A percentile compares a stretch with the other conserved stretches of the same genome.
Evolutionary conservation across 2,797 vertebrate genomes (phyloP).

Genomic region (Podarcis lilfordi): DNA sequence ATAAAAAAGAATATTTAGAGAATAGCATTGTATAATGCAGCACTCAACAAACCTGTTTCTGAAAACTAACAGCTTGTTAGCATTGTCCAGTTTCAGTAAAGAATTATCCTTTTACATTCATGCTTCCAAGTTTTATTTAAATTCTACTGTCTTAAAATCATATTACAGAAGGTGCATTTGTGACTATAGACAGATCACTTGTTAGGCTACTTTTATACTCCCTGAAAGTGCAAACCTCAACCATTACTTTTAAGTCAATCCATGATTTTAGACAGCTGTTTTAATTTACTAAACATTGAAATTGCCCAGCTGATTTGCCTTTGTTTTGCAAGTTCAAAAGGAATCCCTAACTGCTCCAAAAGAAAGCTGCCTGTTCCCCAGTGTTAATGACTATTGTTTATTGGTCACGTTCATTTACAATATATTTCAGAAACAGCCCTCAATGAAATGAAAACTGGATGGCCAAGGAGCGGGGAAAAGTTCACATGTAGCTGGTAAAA

Average conservation of each 20-base stretch:
- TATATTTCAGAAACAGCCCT: conserved; percentile 7
- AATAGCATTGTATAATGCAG: background rate
- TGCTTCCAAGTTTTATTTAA: background rate
- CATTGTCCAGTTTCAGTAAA: background rate
- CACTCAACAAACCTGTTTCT: background rate
- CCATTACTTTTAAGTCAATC: background rate
- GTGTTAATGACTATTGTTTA: background rate
- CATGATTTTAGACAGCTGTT: background rate
- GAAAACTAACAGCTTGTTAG: background rate
- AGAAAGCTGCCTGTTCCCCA: accelerated
- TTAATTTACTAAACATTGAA: too few species aligned
- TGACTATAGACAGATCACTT: too few species aligned
- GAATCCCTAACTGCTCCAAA: background rate
- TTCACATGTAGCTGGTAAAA: background rate
- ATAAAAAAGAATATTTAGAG: background rate
- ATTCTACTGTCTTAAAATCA: background rate
- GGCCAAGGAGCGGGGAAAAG: accelerated
- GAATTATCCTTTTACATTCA: background rate
- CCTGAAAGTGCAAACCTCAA: background rate
- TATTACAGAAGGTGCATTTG: background rate
- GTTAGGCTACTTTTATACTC: background rate
- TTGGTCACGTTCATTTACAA: background rate
- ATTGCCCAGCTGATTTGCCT: background rate
- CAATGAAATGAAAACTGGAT: accelerated
- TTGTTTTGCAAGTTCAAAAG: background rate